A percentile compares a stretch with the other conserved stretches of the same genome.
These are phyloP conservation scores for Acanthopleura granulata DNA, from an alignment of 2,888 invertebrate species.

Conservation along the genomic window DNA sequence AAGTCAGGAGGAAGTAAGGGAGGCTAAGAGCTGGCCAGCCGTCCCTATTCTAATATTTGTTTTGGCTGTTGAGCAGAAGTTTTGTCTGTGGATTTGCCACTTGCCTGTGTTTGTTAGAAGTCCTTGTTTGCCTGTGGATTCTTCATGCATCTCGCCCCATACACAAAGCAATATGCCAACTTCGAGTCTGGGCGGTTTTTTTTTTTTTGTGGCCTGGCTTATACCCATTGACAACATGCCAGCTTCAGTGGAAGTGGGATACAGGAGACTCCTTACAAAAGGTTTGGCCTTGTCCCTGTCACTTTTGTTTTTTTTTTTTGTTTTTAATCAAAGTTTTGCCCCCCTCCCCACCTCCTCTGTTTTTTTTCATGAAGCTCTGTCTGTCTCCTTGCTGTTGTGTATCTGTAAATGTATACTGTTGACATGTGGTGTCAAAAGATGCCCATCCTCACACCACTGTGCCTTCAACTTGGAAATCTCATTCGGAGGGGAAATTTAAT, in stretches of 20 bases:
- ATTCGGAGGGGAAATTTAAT: too few relatives aligned
- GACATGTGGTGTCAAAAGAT: too few relatives aligned
- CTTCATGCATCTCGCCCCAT: not conserved
- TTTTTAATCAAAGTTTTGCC: too few relatives aligned
- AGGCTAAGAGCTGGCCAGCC: not conserved
- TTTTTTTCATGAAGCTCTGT: too few relatives aligned
- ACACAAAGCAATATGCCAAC: conserved; percentile 3
- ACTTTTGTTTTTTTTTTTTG: too few relatives aligned
- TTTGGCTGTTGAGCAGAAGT: conserved; percentile 11
- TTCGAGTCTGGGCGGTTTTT: not conserved
- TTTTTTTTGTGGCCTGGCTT: not conserved
- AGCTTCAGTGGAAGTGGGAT: not conserved
- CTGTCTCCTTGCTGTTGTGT: too few relatives aligned
- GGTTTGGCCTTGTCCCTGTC: too few relatives aligned
- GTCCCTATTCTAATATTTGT: not conserved
- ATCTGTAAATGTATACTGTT: too few relatives aligned
- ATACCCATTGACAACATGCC: not conserved
- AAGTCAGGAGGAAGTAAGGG: not conserved
- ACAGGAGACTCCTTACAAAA: too few relatives aligned
- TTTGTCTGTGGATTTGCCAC: conserved; percentile 4
- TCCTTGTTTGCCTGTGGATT: conserved; percentile 5
- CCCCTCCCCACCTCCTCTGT: too few relatives aligned
- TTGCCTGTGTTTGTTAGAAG: conserved; percentile 3
- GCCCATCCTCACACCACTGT: too few relatives aligned
- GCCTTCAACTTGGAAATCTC: too few relatives aligned